phyloP scores from a whole-genome alignment of 2,113 vertebrate genomes.

The Phrynosoma blainvillii region DNA sequence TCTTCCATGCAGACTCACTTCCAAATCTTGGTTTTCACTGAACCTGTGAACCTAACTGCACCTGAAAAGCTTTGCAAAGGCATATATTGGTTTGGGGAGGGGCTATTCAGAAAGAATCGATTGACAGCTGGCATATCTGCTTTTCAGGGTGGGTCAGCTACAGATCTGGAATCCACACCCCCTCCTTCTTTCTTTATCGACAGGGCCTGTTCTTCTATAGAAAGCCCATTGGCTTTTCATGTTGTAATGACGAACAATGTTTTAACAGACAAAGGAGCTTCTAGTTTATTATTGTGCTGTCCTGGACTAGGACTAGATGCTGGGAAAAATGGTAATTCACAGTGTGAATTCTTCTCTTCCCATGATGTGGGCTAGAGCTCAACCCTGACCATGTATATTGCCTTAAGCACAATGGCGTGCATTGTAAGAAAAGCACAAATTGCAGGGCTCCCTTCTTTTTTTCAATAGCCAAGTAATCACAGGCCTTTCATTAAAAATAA shows the following conservation, averaged over 20 bases:
- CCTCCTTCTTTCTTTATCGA: constrained; percentile 21
- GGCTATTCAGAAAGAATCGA: constrained; percentile 46
- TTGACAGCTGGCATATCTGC: constrained; percentile 26
- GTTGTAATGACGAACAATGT: constrained; percentile 81
- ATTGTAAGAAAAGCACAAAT: constrained; percentile 73
- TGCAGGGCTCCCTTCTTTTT: constrained; percentile 29
- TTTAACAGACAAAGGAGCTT: constrained; percentile 80
- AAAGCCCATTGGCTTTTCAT: constrained; percentile 79
- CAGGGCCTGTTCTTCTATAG: constrained; percentile 59
- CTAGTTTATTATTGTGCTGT: constrained; percentile 80
- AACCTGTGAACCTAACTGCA: neutral
- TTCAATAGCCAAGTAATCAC: constrained; percentile 61
- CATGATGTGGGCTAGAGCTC: constrained; percentile 65
- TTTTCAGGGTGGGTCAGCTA: constrained; percentile 58
- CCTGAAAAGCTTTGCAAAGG: constrained; percentile 38
- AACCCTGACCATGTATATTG: constrained; percentile 71
- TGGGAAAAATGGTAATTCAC: constrained; percentile 84
- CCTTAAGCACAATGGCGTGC: constrained; percentile 72
- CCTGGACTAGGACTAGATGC: constrained; percentile 76
- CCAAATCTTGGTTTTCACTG: constrained; percentile 30
- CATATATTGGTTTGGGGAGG: constrained; percentile 18
- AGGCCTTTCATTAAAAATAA: constrained; percentile 21
- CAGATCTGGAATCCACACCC: constrained; percentile 45
- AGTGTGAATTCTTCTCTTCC: constrained; percentile 77
- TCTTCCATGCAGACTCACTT: neutral